Evolutionary conservation across 2,797 vertebrate genomes (phyloP), one percentile per base, ranked within the genome.

Genomic region (Onychomys leucogaster): DNA sequence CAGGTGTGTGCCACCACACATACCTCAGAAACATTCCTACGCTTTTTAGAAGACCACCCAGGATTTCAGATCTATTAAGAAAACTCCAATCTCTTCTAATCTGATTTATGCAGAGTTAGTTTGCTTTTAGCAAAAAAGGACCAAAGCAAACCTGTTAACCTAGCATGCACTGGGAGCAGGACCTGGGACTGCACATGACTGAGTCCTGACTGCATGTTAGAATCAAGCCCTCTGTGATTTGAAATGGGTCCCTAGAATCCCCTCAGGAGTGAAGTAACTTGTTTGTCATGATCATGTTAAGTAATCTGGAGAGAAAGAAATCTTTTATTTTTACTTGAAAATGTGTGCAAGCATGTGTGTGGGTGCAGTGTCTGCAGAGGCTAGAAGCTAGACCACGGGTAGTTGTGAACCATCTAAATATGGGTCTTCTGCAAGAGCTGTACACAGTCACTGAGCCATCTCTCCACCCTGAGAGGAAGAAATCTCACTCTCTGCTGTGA

Each of bases 281-380:
- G 94, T 76, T 78, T 23, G 80, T 57, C 49, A 80, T 29, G 84
- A 57, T 91, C 93, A 57, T 67, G 61, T 32, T 91, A 90, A 86
- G 59, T 65, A 81, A 95, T 81, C 63, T 69, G n/a, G 34, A 96
- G 84, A 96, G 67, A 97, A 85, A 63, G 71, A 69, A 85, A 92
- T 78, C 46, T 29, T 37, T 71, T 73, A 46, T 65, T 84, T 84
- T 65, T 63, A n/a, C 37, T 55, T 49, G n/a, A 85, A 71, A 52
- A 12, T 10, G 5, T 87, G 34, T 87, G 85, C 3, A 73, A 7
- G 5, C 2, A 6, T 86, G 49, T 55, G 46, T 71, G 65, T 71
- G 49, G 34, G 65, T 71, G 65, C 46, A 71, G 19, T 17, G 4
- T 32, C 37, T n/a, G n/a, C n/a, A n/a, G 46, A 71, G 46, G 65